Evolutionary conservation across 2,113 vertebrate species (phyloP).

Genomic region (Channa argus): DNA sequence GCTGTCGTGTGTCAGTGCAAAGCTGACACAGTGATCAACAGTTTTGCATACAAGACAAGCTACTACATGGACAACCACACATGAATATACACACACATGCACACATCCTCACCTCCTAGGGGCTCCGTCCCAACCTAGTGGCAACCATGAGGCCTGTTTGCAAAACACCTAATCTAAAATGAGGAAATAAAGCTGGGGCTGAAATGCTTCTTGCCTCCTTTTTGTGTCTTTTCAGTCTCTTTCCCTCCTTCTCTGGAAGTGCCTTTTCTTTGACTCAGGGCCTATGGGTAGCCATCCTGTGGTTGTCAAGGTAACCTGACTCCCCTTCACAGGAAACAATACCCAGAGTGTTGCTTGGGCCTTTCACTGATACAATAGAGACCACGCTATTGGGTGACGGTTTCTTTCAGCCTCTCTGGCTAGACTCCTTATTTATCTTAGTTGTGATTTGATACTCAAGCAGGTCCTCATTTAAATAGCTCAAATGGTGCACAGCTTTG

Average conservation of each 20-base stretch:
- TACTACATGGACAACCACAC: constrained; percentile 21
- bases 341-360: constrained; percentile 64
- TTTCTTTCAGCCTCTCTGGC: constrained; percentile 67
- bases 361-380: constrained; percentile 76
- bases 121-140: constrained; percentile 41
- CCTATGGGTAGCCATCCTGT: constrained; percentile 75
- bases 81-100: constrained; percentile 38
- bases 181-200: constrained; percentile 50
- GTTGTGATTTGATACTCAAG: constrained; percentile 60
- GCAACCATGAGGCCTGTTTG: constrained; percentile 51
- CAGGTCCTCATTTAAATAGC: constrained; percentile 55
- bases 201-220: constrained; percentile 45
- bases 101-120: constrained; percentile 64
- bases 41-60: constrained; percentile 17
- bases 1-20: constrained; percentile 25
- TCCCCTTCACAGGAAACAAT: constrained; percentile 81
- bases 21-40: constrained; percentile 39
- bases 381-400: constrained; percentile 77
- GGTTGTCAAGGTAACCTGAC: constrained; percentile 79
- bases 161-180: constrained; percentile 57
- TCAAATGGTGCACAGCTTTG: constrained; percentile 45
- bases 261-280: constrained; percentile 67
- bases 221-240: constrained; percentile 62
- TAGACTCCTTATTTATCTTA: constrained; percentile 18
- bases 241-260: constrained; percentile 66